Conservation (phyloP, 30 jellyfish, hydroid and myxozoan species). For the Hydractinia echinata region DNA sequence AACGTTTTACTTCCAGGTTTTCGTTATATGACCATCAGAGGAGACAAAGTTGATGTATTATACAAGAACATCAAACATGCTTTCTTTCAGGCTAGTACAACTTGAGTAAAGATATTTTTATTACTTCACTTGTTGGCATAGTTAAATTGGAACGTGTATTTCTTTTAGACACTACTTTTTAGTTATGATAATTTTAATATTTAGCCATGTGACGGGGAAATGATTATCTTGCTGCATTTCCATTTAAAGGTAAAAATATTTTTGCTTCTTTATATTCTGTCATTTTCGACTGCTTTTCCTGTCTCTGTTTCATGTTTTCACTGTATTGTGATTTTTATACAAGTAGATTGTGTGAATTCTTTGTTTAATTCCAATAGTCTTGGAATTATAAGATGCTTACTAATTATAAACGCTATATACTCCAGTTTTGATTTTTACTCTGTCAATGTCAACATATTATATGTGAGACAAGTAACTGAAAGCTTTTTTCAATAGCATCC, state of each 20-base stretch:
- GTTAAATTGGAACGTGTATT: too few relatives aligned
- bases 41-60: constrained; percentile 84
- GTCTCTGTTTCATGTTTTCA: too few relatives aligned
- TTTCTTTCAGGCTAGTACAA: constrained; percentile 73
- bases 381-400: too few relatives aligned
- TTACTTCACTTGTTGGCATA: too few relatives aligned
- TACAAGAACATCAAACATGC: constrained; percentile 94
- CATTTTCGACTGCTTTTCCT: neutral
- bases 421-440: neutral
- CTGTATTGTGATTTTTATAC: too few relatives aligned
- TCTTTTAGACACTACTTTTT: too few relatives aligned
- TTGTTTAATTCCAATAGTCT: too few relatives aligned
- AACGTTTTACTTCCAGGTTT: constrained; percentile 57
- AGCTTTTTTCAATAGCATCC: constrained; percentile 57
- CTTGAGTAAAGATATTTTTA: neutral
- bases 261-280: neutral
- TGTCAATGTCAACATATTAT: neutral
- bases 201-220: constrained; percentile 99
- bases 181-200: constrained; percentile 9
- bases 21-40: constrained; percentile 74
- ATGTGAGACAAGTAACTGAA: neutral
- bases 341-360: too few relatives aligned
- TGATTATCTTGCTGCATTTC: constrained; percentile 87
- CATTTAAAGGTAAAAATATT: constrained; percentile 75
- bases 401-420: neutral